Conservation (phyloP, 1,140 invertebrate genomes). For the Lasaia peninsularis region DNA sequence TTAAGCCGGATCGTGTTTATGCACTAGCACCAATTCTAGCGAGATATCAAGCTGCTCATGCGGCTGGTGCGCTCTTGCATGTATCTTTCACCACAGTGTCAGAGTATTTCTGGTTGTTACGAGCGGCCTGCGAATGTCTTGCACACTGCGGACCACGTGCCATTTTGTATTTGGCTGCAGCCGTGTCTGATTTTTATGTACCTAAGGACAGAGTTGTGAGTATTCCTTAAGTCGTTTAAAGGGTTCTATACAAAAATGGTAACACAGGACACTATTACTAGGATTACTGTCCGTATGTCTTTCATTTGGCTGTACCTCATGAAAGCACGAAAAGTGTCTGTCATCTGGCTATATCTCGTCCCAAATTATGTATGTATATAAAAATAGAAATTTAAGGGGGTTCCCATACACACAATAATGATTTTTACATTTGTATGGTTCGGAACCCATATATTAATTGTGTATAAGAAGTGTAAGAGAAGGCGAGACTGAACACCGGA, state of each 20-base stretch:
- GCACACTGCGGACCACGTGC: conserved; percentile 82
- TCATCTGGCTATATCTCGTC: too few species aligned
- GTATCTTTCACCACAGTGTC: conserved; percentile 90
- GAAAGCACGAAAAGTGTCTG: too few species aligned
- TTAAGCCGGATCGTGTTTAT: conserved; percentile 83
- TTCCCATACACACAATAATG: too few species aligned
- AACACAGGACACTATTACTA: too few species aligned
- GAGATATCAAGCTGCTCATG: conserved; percentile 84
- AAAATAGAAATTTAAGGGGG: too few species aligned
- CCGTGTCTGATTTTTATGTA: conserved; percentile 99
- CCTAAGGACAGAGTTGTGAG: conserved; percentile 93
- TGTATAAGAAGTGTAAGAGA: too few species aligned
- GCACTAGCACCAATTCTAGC: conserved; percentile 82
- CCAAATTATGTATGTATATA: too few species aligned
- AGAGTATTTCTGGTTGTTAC: conserved; percentile 95
- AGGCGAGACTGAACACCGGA: too few species aligned
- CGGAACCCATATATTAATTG: too few species aligned
- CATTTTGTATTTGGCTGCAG: conserved; percentile 96
- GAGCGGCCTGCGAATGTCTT: conserved; percentile 87
- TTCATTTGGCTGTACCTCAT: too few species aligned
- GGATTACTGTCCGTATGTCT: not conserved
- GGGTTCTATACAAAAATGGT: too few species aligned
- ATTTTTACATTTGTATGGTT: too few species aligned
- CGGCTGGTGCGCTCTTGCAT: conserved; percentile 83
- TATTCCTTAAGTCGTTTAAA: not conserved